Base-by-base conservation (phyloP, 2,888 invertebrate species). In the Pemphredon lugubris region DNA sequence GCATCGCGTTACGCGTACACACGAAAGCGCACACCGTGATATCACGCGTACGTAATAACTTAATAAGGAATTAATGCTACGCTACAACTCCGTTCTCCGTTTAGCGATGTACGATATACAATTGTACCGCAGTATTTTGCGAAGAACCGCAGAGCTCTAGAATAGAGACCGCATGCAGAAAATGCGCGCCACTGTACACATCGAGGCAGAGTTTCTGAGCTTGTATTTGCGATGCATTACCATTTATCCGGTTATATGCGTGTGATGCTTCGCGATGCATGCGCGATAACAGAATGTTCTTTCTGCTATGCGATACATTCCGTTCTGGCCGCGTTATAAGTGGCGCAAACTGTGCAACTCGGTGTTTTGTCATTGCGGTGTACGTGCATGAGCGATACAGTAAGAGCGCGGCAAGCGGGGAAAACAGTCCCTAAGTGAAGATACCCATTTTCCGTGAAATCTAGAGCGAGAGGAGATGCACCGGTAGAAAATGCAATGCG, bases 161-260 rank as follows among this genome's bases (percentile, higher is more conserved):
- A 26, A 26, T 14, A 14, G 47, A 30, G 26, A 30, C 30, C 13
- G 13, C 47, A 11, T 26, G 4, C 30, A 26, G 23, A 13, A 26
- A 14, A 14, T 11, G 30, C 13, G 14, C 18, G 30, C 14, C 4
- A 47, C 9, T n/a, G 47, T 16, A 14, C n/a, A 51, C 14, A 34
- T 30, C 6, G 32, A 58, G 7, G 34, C 20, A 11, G 3, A 50
- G 13, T 18, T 7, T 2, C 42, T 16, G 21, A 2, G 2, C 50
- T 11, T 32, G 20, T 50, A 18, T n/a, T 18, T 9, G 34, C n/a
- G 54, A 70, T 64, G 65, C 69, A 58, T 65, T 58, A 70, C 47
- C 23, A 32, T 39, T 64, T 57, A 58, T 51, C 64, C 20, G n/a
- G n/a, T n/a, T n/a, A n/a, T n/a, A n/a, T n/a, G n/a, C n/a, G n/a